Evolutionary conservation across 1,140 invertebrate species (phyloP), one percentile per base, ranked within the genome.

Genomic region (Sarcophaga bullata): DNA sequence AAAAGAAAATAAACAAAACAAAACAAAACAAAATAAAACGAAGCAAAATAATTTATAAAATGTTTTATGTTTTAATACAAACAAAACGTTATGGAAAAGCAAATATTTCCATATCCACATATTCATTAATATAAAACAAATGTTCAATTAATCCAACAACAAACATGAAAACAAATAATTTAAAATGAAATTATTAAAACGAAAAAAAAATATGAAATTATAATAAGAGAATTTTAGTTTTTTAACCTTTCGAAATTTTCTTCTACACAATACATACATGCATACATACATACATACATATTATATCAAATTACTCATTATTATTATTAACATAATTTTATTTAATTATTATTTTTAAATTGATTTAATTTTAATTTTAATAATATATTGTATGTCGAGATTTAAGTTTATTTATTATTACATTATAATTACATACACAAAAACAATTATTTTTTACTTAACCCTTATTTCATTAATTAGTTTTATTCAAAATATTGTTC

Each of bases 401-500:
- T 37, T 37, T 37, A 37, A 37, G 25, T 37, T 37, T 2, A 37
- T 2, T 37, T 37, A 37, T n/a, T 15, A 62, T 15, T n/a, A 62
- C 1, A 62, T 10, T 1, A 62, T n/a, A 62, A n/a, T 17, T 17
- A 10, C 17, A 25, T 72, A n/a, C 46, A 48, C 25, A 78, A 46
- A 10, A 48, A 10, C 13, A n/a, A 80, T 6, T 80, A 19, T 47
- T 46, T 58, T 37, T 80, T 25, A 81, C 46, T 80, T 80, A 17
- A 81, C 3, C 15, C 19, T 68, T 68, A 68, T 68, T 62, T 68
- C 37, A 81, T 48, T 37, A 62, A 72, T 68, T 81, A 72, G 54
- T 81, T 81, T 81, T 72, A 81, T 81, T 72, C n/a, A 68, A 68
- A n/a, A 72, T 68, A 68, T 81, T 49, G 54, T 72, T 72, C 54